Percentiles rank a stretch among this genome's conserved stretches.
These are phyloP conservation scores for Pachyuromys duprasi DNA, from an alignment of 2,797 vertebrate species.

Conservation along the genomic window DNA sequence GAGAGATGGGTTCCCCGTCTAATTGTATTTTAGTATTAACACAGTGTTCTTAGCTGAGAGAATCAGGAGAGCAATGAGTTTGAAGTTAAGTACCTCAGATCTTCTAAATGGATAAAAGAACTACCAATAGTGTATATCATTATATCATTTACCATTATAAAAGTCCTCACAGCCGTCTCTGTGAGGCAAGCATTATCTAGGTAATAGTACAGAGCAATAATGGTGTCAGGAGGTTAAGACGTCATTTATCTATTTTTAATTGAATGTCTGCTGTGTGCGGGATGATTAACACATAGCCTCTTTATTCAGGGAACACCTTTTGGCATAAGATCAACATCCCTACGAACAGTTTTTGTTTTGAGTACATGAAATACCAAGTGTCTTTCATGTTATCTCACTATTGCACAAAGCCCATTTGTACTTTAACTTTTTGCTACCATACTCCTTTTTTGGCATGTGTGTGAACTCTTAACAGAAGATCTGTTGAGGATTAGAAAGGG, in stretches of 20 bases:
- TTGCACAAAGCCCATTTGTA: conserved; percentile 25
- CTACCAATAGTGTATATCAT: background rate
- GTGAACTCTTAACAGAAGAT: conserved; percentile 22
- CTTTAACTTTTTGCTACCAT: background rate
- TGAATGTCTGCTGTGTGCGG: background rate
- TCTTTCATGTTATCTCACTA: background rate
- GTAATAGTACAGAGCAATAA: background rate
- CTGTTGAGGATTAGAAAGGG: background rate
- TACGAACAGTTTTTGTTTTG: background rate
- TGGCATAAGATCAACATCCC: background rate
- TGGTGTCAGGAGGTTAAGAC: background rate
- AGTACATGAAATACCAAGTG: background rate
- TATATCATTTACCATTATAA: background rate
- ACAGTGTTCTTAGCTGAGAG: background rate
- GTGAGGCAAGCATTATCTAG: background rate
- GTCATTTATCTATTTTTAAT: background rate
- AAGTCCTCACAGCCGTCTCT: background rate
- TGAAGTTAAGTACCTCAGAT: background rate
- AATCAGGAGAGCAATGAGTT: background rate
- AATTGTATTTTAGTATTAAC: conserved; percentile 5
- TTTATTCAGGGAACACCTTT: background rate
- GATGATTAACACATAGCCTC: background rate
- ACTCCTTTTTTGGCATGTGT: background rate
- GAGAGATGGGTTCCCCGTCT: background rate
- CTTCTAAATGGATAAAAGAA: conserved; percentile 25